Evolutionary conservation across 2,113 vertebrate genomes (phyloP), one percentile per base, ranked within the genome.

Genomic region (Vidua chalybeata): DNA sequence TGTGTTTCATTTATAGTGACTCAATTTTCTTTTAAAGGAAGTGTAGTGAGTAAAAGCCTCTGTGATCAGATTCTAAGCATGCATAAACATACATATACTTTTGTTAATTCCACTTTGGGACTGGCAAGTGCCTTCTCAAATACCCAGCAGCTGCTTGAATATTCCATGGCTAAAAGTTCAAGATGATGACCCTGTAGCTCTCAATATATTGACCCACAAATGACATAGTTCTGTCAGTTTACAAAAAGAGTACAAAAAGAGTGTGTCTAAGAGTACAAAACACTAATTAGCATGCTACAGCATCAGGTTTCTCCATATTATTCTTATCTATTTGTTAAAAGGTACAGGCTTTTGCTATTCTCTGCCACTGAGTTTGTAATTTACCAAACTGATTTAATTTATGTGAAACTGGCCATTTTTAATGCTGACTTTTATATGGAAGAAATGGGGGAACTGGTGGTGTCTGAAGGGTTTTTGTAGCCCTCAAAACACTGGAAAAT

Each of bases 11-110:
- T 72, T 61, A 63, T 21, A 41, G 22, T 68, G 11, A 86, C 31
- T 91, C 33, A n/a, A 37, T 88, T 88, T 94, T 80, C 39, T 84
- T 84, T 89, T 81, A 69, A 52, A 81, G 37, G n/a, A 81, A 86
- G 7, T 4, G 2, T 54, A 64, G 22, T 72, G 18, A 90, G n/a
- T 75, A 63, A 51, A 88, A 68, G n/a, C 68, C 58, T 45, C 45
- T 31, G 37, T 66, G 80, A 73, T 90, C 76, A 68, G 43, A 89
- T 87, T 82, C 66, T 95, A 84, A 82, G 62, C 45, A 41, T 61
- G 66, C 66, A 72, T 84, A 82, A 90, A 84, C 59, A 83, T 67
- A 78, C 64, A 30, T 56, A 41, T 45, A 87, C 12, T 49, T 92
- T 58, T 55, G 41, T 90, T 89, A 31, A 43, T 92, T 90, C 39